Percentiles rank a stretch among this genome's conserved stretches.
Conservation (phyloP, 2,113 vertebrate species). For the Antigone vipio region DNA sequence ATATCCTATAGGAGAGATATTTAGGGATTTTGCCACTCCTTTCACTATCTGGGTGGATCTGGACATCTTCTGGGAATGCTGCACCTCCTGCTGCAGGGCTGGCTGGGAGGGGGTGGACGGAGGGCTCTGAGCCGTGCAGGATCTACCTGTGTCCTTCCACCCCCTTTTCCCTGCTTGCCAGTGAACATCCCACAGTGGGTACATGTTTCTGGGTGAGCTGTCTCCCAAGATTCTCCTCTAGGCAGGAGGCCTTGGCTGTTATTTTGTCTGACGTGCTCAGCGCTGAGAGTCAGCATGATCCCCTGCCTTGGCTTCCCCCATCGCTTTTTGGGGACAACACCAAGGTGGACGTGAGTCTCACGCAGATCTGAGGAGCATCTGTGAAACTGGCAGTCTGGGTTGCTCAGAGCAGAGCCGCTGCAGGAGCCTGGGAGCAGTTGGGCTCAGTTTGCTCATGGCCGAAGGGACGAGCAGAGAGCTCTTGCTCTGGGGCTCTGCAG, state of each 20-base stretch:
- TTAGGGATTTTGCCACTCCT: neutral
- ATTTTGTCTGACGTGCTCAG: fast-evolving
- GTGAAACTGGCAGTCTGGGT: neutral
- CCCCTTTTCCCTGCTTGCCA: neutral
- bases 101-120: too few species aligned
- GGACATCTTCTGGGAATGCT: fast-evolving
- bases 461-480: neutral
- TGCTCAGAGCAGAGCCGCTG: neutral
- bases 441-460: neutral
- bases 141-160: neutral
- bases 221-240: neutral
- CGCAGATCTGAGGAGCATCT: neutral
- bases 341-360: neutral
- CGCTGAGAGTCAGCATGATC: fast-evolving
- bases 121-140: neutral
- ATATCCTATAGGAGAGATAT: neutral
- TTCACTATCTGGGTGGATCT: neutral
- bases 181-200: fast-evolving
- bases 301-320: neutral
- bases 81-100: neutral
- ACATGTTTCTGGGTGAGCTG: fast-evolving
- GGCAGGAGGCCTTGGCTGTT: fast-evolving
- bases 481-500: neutral
- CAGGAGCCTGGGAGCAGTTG: neutral
- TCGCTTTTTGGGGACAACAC: neutral